These are phyloP conservation scores for Incurvaria masculella DNA, from an alignment of 2,888 invertebrate species.

Conservation along the genomic window DNA sequence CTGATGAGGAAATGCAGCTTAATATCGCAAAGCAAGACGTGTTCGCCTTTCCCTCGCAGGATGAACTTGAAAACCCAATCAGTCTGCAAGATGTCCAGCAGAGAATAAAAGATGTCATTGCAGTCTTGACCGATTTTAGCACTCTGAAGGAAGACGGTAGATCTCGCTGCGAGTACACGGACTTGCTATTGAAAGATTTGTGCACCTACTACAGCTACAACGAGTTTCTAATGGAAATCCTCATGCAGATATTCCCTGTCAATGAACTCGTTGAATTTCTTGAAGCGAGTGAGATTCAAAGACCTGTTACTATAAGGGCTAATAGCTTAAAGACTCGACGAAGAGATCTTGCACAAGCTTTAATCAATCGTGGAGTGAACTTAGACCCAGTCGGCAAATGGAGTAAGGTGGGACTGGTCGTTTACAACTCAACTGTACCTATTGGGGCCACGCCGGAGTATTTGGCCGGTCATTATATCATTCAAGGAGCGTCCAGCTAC, in stretches of 20 bases:
- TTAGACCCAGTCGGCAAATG: conserved; percentile 98
- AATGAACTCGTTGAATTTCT: conserved; percentile 89
- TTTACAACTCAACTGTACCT: conserved; percentile 95
- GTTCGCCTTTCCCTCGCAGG: conserved; percentile 76
- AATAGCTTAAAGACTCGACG: conserved; percentile 93
- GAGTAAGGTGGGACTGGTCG: conserved; percentile 96
- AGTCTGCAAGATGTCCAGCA: conserved; percentile 83
- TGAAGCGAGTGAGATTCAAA: conserved; percentile 92
- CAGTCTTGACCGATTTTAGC: conserved; percentile 78
- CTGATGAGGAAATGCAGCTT: conserved; percentile 78
- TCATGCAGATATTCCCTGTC: conserved; percentile 87
- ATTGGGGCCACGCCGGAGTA: conserved; percentile 99
- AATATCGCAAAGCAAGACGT: conserved; percentile 74
- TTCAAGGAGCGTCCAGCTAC: conserved; percentile 95
- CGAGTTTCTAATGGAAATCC: conserved; percentile 87
- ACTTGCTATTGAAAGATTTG: conserved; percentile 77
- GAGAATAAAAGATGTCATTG: conserved; percentile 81
- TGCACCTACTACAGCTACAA: conserved; percentile 97
- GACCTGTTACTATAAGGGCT: conserved; percentile 93
- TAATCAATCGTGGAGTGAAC: conserved; percentile 97
- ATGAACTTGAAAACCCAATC: conserved; percentile 67
- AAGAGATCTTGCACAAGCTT: conserved; percentile 87
- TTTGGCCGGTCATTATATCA: conserved; percentile 95
- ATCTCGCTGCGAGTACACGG: conserved; percentile 77
- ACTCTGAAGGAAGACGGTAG: conserved; percentile 64